These are phyloP conservation scores for Aythya baeri DNA, from an alignment of 2,113 vertebrate genomes.

Conservation along the genomic window DNA sequence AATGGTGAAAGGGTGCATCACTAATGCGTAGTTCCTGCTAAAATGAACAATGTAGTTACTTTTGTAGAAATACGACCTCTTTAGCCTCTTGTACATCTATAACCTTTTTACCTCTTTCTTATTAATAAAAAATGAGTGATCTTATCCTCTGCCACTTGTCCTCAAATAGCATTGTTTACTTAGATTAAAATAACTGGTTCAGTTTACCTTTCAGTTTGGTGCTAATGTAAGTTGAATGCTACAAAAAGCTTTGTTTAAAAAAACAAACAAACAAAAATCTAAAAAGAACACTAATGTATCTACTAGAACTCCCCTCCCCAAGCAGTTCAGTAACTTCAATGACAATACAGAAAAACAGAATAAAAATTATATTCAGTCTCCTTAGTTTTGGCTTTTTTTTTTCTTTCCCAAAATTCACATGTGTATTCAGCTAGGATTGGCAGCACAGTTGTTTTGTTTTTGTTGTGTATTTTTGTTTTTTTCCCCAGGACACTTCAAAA, in stretches of 20 bases:
- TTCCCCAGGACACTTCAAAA: neutral
- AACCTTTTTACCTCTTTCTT: too few relatives aligned
- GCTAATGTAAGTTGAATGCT: neutral
- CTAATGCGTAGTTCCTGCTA: neutral
- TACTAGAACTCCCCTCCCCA: neutral
- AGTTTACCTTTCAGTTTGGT: neutral
- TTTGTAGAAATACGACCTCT: neutral
- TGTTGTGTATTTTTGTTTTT: neutral
- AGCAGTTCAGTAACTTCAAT: neutral
- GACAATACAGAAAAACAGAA: neutral
- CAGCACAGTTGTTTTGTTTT: neutral
- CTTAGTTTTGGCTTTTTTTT: neutral
- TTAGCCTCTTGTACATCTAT: neutral
- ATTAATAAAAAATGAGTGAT: neutral
- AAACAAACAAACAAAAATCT: neutral
- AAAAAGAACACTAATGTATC: neutral
- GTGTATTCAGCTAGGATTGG: neutral
- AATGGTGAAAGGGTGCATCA: neutral
- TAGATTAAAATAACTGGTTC: neutral
- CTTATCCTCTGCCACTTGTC: neutral
- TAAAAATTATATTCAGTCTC: neutral
- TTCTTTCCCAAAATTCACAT: neutral
- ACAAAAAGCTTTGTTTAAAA: neutral
- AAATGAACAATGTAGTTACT: neutral
- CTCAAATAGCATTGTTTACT: neutral